Evolutionary conservation across 1,140 invertebrate species (phyloP).

Genomic region (Drosophila chauvacae): DNA sequence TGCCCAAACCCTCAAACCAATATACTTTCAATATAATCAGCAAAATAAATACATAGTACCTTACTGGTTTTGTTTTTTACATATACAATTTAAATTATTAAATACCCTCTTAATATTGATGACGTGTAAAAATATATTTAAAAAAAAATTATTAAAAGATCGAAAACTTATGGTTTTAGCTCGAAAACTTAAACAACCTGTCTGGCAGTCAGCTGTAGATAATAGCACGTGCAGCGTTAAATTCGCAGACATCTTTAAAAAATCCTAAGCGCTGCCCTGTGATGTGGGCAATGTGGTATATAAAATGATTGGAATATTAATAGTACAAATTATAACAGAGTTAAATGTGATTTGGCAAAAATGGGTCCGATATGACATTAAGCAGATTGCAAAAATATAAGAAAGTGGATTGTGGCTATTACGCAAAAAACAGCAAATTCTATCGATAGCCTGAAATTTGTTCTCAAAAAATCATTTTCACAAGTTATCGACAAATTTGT

Average conservation of each 20-base stretch:
- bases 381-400: background rate
- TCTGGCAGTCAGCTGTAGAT: too few relatives aligned
- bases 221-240: background rate
- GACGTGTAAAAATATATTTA: background rate
- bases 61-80: too few relatives aligned
- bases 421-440: background rate
- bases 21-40: too few relatives aligned
- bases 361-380: too few relatives aligned
- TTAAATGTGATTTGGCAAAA: background rate
- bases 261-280: background rate
- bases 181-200: too few relatives aligned
- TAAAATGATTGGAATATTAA: background rate
- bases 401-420: background rate
- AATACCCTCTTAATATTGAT: background rate
- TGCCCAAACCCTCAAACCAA: too few relatives aligned
- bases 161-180: background rate
- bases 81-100: background rate
- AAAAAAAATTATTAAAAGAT: background rate
- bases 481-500: constrained; percentile 59
- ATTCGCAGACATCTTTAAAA: too few relatives aligned
- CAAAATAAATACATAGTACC: too few relatives aligned
- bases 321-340: background rate
- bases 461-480: constrained; percentile 18
- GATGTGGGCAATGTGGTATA: background rate
- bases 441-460: constrained; percentile 26